phyloP scores from a whole-genome alignment of 2,888 invertebrate genomes.

The Clusia tigrina region DNA sequence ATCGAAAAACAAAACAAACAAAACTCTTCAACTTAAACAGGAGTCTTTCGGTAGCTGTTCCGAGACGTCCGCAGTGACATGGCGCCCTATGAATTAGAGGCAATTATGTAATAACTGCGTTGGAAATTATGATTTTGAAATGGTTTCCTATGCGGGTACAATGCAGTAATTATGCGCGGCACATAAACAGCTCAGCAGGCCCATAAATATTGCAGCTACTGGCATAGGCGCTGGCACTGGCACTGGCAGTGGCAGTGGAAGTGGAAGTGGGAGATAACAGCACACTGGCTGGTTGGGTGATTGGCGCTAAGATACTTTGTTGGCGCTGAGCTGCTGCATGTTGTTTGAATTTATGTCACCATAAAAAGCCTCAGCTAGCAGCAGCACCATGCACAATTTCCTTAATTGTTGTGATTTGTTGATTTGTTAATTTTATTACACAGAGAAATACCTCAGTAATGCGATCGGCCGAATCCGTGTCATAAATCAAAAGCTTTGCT shows the following conservation, averaged over 20 bases:
- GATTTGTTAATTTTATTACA: neutral
- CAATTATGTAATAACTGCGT: neutral
- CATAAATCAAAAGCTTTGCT: neutral
- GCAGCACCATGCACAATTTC: neutral
- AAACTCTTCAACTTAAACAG: no score
- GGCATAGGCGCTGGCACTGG: no score
- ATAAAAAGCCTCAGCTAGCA: neutral
- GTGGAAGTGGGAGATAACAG: no score
- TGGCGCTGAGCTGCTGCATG: neutral
- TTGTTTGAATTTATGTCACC: neutral
- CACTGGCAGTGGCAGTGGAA: no score
- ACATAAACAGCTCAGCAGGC: neutral
- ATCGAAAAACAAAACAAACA: no score
- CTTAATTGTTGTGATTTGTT: neutral
- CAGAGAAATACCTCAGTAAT: neutral
- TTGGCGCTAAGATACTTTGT: no score
- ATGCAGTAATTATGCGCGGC: neutral
- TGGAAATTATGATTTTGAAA: constrained; percentile 5
- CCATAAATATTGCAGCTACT: no score
- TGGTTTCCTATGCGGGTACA: neutral
- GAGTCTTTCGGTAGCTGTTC: no score
- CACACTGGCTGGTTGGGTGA: no score
- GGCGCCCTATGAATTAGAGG: neutral
- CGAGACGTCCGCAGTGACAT: no score
- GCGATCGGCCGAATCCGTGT: neutral